phyloP scores from a whole-genome alignment of 1,140 invertebrate genomes.

The Samia ricini region DNA sequence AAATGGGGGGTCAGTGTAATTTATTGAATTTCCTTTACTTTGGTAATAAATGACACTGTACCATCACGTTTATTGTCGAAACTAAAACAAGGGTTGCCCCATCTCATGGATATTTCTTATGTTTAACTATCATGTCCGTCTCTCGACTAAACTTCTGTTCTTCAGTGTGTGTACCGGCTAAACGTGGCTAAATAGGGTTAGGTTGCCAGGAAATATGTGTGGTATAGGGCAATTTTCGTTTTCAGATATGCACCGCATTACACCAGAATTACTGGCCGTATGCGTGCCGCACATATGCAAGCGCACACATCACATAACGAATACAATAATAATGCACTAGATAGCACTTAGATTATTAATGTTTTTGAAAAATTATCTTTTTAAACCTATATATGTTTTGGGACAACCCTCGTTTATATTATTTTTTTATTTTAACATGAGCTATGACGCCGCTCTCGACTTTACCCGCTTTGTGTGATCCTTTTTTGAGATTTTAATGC shows the following conservation, averaged over 20 bases:
- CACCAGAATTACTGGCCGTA: slow-evolving; percentile 78
- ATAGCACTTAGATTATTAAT: slow-evolving; percentile 73
- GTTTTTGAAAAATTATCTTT: slow-evolving; percentile 56
- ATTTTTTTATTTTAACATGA: slow-evolving; percentile 45
- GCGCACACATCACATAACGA: slow-evolving; percentile 76
- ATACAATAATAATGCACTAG: slow-evolving; percentile 73
- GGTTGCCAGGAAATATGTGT: slow-evolving; percentile 71
- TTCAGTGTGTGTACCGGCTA: slow-evolving; percentile 63
- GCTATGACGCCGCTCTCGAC: slow-evolving; percentile 69
- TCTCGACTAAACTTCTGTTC: slow-evolving; percentile 71
- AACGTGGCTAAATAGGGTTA: slow-evolving; percentile 51
- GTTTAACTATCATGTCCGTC: slow-evolving; percentile 75
- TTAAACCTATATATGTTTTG: slow-evolving; percentile 73
- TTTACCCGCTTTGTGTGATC: slow-evolving; percentile 54
- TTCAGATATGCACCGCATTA: slow-evolving; percentile 77
- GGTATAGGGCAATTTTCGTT: slow-evolving; percentile 77
- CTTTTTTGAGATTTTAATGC: slow-evolving; percentile 19
- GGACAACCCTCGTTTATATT: slow-evolving; percentile 75
- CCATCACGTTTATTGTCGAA: slow-evolving; percentile 28
- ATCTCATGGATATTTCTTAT: slow-evolving; percentile 76
- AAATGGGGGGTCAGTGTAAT: slow-evolving; percentile 30
- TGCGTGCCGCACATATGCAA: slow-evolving; percentile 77
- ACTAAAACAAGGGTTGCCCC: slow-evolving; percentile 76
- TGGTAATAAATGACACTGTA: slow-evolving; percentile 40
- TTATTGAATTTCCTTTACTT: slow-evolving; percentile 18